Conservation (phyloP, 2,888 invertebrate genomes). For the Cotesia congregata region DNA sequence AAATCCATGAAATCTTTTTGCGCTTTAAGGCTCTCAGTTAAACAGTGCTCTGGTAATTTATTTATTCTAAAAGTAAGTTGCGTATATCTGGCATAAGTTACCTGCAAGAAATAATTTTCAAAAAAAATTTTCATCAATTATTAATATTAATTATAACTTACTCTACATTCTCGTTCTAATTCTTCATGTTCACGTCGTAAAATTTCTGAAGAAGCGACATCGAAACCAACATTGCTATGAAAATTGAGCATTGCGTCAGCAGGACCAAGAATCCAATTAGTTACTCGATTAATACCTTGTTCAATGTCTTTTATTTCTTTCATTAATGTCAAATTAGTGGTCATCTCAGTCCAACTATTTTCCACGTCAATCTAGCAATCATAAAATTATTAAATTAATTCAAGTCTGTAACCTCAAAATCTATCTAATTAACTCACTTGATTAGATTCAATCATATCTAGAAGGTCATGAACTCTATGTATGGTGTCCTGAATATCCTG, state of each 20-base stretch:
- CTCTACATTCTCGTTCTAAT: slow-evolving; percentile 82
- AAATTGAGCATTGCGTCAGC: slow-evolving; percentile 82
- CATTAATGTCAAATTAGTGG: slow-evolving; percentile 74
- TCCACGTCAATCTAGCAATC: slow-evolving; percentile 68
- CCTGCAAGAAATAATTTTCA: slow-evolving; percentile 67
- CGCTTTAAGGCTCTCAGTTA: slow-evolving; percentile 76
- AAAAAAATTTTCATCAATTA: too few relatives aligned
- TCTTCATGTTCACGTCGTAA: slow-evolving; percentile 81
- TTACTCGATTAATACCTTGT: slow-evolving; percentile 79
- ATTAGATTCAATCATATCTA: slow-evolving; percentile 74
- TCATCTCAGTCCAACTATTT: slow-evolving; percentile 75
- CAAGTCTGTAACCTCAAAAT: background rate
- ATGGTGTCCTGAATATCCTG: slow-evolving; percentile 77
- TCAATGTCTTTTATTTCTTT: slow-evolving; percentile 76
- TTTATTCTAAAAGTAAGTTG: slow-evolving; percentile 82
- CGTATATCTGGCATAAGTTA: slow-evolving; percentile 84
- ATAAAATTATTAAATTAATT: background rate
- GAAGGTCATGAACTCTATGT: slow-evolving; percentile 73
- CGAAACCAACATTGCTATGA: slow-evolving; percentile 81
- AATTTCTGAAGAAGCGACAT: slow-evolving; percentile 80
- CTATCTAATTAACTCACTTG: slow-evolving; percentile 66
- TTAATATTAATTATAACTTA: slow-evolving; percentile 64
- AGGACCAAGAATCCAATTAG: slow-evolving; percentile 83
- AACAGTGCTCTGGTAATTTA: slow-evolving; percentile 71
- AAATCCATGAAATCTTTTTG: slow-evolving; percentile 88